Conservation (phyloP, 2,113 vertebrate genomes). For the Halichoerus grypus region DNA sequence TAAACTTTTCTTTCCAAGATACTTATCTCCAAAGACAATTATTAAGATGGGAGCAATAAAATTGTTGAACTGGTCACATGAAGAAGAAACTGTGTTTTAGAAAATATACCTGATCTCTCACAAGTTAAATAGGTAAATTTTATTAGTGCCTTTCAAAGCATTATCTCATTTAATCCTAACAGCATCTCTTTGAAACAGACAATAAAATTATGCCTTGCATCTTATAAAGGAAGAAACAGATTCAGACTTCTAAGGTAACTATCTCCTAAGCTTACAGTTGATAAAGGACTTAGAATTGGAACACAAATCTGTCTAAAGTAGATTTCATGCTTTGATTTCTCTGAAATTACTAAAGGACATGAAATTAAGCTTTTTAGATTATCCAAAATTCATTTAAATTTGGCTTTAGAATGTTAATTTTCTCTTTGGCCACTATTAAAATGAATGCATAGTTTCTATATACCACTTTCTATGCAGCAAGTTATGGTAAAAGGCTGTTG, state of each 20-base stretch:
- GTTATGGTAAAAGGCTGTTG: background rate
- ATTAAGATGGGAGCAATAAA: background rate
- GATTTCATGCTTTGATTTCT: background rate
- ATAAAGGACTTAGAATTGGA: background rate
- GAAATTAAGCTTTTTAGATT: background rate
- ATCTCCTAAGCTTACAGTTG: background rate
- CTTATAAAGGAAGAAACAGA: background rate
- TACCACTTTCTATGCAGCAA: background rate
- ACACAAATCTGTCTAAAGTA: background rate
- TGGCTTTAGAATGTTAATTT: background rate
- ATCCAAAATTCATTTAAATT: background rate
- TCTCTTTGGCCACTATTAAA: background rate
- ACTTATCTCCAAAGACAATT: background rate
- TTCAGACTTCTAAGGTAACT: background rate
- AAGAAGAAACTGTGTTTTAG: background rate
- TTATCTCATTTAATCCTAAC: background rate
- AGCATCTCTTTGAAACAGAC: background rate
- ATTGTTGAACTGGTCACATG: background rate
- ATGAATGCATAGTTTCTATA: background rate
- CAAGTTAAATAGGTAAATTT: background rate
- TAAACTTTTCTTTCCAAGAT: background rate
- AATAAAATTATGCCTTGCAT: background rate
- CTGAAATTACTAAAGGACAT: background rate
- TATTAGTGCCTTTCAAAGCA: background rate
- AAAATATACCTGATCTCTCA: background rate